Conservation (phyloP, 1,140 invertebrate species). For the Coenobita brevimanus region DNA sequence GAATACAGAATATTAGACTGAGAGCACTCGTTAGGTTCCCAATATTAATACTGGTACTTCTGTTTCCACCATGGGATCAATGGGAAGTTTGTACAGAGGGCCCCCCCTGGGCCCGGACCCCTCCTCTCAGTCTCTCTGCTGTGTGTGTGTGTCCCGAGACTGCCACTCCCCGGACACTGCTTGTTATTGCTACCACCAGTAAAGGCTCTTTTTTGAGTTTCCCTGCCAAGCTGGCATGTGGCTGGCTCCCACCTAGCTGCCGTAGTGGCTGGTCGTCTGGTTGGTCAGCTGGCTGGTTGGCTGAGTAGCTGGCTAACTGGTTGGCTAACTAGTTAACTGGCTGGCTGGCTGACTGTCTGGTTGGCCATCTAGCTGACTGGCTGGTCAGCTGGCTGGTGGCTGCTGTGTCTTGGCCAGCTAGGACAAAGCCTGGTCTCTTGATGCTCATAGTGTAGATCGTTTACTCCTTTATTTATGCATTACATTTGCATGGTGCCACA, state of each 20-base stretch:
- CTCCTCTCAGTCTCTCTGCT: slow-evolving; percentile 52
- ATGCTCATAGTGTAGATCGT: slow-evolving; percentile 63
- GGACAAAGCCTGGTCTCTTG: slow-evolving; percentile 60
- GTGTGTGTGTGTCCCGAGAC: slow-evolving; percentile 58
- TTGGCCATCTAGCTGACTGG: not conserved
- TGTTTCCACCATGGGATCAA: slow-evolving; percentile 52
- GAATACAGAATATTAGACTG: not conserved
- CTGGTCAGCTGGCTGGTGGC: slow-evolving; percentile 45
- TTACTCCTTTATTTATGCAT: slow-evolving; percentile 68
- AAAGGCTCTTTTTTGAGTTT: slow-evolving; percentile 49
- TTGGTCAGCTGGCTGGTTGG: no score
- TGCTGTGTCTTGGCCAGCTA: slow-evolving; percentile 62
- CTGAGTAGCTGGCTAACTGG: no score
- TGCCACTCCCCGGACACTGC: slow-evolving; percentile 58
- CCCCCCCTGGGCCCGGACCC: slow-evolving; percentile 46
- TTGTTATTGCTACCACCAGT: slow-evolving; percentile 65
- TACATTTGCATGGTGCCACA: slow-evolving; percentile 62
- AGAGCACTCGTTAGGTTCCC: no score
- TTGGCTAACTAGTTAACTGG: not conserved
- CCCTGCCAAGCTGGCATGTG: slow-evolving; percentile 36
- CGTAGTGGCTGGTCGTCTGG: no score
- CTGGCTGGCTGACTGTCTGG: not conserved
- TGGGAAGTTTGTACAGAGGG: slow-evolving; percentile 62
- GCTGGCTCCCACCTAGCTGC: no score
- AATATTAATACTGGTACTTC: slow-evolving; percentile 53